These are phyloP conservation scores for Erpornis zantholeuca DNA, from an alignment of 2,113 vertebrate genomes.

Conservation along the genomic window DNA sequence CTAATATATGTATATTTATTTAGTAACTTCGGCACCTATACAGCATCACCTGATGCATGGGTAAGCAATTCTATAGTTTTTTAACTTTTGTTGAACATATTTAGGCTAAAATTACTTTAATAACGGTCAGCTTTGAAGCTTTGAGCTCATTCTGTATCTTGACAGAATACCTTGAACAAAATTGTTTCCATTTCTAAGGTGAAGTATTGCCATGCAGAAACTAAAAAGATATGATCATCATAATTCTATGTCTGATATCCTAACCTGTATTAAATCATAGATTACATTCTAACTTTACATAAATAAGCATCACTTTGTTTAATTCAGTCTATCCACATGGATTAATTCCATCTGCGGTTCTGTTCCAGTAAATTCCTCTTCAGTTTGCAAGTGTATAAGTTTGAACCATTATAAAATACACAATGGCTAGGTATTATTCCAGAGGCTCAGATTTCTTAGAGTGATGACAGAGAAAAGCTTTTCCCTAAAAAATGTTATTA, in stretches of 20 bases:
- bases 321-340: not conserved
- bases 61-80: not conserved
- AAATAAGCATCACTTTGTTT: not conserved
- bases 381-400: not conserved
- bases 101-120: not conserved
- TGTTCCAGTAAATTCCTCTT: not conserved
- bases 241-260: too few relatives aligned
- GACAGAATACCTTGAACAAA: not conserved
- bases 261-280: not conserved
- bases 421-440: not conserved
- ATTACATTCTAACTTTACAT: not conserved
- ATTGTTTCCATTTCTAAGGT: not conserved
- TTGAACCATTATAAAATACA: not conserved
- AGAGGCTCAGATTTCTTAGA: not conserved
- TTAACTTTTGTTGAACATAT: not conserved
- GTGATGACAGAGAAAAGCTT: not conserved
- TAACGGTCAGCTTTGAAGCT: not conserved
- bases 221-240: too few relatives aligned
- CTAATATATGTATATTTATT: accelerated
- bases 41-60: not conserved
- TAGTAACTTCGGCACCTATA: not conserved
- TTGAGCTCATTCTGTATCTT: not conserved
- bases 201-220: not conserved
- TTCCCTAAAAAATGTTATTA: not conserved
- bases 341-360: not conserved